These are phyloP conservation scores for Gypaetus barbatus DNA, from an alignment of 2,797 vertebrate genomes.

Conservation along the genomic window DNA sequence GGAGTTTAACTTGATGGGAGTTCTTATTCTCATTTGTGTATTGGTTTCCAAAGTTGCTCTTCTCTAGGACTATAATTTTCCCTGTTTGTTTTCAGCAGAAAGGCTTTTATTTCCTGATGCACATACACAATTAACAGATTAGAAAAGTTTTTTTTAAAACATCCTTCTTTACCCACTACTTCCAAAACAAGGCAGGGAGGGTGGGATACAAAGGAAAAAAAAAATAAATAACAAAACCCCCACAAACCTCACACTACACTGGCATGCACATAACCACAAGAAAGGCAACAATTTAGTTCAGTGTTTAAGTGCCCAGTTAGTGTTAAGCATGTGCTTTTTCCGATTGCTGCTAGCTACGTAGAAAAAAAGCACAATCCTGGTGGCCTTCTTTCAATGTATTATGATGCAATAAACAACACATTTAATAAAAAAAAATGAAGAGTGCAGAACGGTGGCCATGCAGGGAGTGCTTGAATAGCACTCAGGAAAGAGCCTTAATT, in stretches of 20 bases:
- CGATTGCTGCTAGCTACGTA: not conserved
- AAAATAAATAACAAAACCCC: not conserved
- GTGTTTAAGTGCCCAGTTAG: not conserved
- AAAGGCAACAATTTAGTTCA: not conserved
- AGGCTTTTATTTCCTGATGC: not conserved
- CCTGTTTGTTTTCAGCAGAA: not conserved
- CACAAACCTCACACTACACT: not conserved
- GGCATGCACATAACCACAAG: not conserved
- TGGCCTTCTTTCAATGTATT: not conserved
- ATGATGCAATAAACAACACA: not conserved
- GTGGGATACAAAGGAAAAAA: too few relatives aligned
- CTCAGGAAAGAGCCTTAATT: constrained; percentile 4
- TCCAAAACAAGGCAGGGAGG: not conserved
- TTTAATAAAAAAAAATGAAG: not conserved
- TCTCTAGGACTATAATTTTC: not conserved
- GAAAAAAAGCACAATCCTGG: not conserved
- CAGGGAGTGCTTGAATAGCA: not conserved
- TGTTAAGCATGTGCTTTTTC: not conserved
- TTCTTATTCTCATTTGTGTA: not conserved
- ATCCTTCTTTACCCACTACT: not conserved
- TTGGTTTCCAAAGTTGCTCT: not conserved
- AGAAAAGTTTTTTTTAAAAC: not conserved
- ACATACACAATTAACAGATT: not conserved
- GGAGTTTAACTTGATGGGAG: not conserved
- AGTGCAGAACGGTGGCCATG: not conserved